A percentile compares a stretch with the other conserved stretches of the same genome.
phyloP scores from a whole-genome alignment of 1,140 invertebrate species.

The Himalopsyche phryganea region DNA sequence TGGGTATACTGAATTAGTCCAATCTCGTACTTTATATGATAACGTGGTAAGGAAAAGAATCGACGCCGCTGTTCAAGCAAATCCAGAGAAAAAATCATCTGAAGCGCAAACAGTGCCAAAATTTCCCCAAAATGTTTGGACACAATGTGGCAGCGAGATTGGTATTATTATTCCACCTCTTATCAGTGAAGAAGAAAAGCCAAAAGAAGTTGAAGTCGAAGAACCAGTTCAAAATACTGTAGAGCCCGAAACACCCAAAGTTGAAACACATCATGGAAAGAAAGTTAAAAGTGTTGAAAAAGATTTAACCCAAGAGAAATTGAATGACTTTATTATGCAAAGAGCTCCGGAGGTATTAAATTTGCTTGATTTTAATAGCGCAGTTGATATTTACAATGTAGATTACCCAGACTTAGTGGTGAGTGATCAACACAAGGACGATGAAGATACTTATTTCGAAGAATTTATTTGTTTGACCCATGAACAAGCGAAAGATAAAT shows the following conservation, averaged over 20 bases:
- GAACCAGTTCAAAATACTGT: constrained; percentile 39
- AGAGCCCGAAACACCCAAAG: constrained; percentile 22
- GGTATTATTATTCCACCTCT: constrained; percentile 41
- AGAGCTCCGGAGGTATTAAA: constrained; percentile 35
- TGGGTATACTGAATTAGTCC: constrained; percentile 62
- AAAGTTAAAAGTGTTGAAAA: constrained; percentile 7
- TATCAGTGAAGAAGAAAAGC: constrained; percentile 41
- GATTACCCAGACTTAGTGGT: constrained; percentile 57
- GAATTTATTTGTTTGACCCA: constrained; percentile 63
- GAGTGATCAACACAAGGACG: neutral
- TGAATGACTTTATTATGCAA: constrained; percentile 1
- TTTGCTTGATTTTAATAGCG: constrained; percentile 54
- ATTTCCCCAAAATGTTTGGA: constrained; percentile 63
- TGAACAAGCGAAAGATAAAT: constrained; percentile 57
- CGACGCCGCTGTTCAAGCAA: constrained; percentile 52
- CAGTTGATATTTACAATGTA: constrained; percentile 63
- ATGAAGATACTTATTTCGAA: constrained; percentile 49
- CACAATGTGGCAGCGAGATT: constrained; percentile 53
- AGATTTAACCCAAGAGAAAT: constrained; percentile 3
- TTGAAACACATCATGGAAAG: constrained; percentile 1
- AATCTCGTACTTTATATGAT: constrained; percentile 54
- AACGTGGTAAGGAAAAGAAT: constrained; percentile 56
- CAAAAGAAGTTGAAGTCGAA: constrained; percentile 33
- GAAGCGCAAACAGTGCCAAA: constrained; percentile 63
- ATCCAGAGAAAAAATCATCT: constrained; percentile 42